Percentiles rank a stretch among this genome's conserved stretches.
Evolutionary conservation across 1,140 invertebrate genomes (phyloP).

Genomic region (Coenobita brevimanus): DNA sequence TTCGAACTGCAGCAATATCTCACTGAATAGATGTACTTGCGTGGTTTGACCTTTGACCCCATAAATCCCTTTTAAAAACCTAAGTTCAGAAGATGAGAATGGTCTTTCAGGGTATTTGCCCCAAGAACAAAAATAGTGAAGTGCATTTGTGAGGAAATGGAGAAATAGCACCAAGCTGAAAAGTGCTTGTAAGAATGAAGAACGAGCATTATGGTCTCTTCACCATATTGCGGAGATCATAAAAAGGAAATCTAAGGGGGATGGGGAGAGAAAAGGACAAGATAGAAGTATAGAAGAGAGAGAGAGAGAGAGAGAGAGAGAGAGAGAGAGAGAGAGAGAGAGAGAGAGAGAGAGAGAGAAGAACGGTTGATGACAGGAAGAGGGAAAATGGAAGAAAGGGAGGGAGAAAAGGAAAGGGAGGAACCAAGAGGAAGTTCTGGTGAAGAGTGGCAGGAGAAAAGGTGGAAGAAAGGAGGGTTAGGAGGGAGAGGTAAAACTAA

Average conservation of each 20-base stretch:
- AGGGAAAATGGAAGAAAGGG: neutral
- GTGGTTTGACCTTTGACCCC: too few species aligned
- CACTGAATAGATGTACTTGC: too few species aligned
- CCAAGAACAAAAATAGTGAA: too few species aligned
- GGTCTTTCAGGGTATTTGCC: too few species aligned
- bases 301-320: too few species aligned
- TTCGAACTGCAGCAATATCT: too few species aligned
- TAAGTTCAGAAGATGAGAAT: too few species aligned
- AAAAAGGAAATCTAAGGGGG: neutral
- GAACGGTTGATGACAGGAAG: neutral
- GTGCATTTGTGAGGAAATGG: too few species aligned
- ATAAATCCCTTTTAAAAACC: too few species aligned
- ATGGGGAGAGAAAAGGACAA: neutral
- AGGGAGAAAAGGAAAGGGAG: neutral
- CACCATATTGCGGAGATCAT: neutral
- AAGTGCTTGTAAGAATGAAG: too few species aligned
- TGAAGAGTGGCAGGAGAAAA: neutral
- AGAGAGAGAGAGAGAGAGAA: neutral
- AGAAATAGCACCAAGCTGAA: too few species aligned
- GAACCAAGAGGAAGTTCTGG: neutral
- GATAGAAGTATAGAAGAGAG: neutral
- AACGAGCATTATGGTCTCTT: neutral
- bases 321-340: neutral
- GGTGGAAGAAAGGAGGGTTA: neutral
- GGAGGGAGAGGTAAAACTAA: neutral